Conservation (phyloP, 2,797 vertebrate genomes). For the Hipposideros larvatus region DNA sequence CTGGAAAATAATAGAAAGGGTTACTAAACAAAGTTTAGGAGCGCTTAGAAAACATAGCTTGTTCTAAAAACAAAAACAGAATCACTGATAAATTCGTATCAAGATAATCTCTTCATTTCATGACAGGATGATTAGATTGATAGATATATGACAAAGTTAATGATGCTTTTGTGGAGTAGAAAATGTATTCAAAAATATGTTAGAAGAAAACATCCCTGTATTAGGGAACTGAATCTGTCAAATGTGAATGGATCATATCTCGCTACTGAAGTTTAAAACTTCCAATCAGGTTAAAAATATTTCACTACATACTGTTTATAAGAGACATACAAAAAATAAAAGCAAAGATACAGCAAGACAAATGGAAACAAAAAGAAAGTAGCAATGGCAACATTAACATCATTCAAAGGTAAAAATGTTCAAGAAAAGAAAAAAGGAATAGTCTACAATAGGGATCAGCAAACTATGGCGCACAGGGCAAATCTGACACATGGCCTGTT, state of each 20-base stretch:
- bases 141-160: not conserved
- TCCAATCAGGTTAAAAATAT: not conserved
- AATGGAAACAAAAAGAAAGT: not conserved
- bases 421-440: not conserved
- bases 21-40: not conserved
- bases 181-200: not conserved
- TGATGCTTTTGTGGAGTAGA: not conserved
- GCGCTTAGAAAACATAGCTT: not conserved
- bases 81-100: not conserved
- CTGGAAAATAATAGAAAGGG: not conserved
- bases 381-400: not conserved
- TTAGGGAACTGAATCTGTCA: not conserved
- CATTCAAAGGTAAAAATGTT: not conserved
- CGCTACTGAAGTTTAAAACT: not conserved
- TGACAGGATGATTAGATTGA: not conserved
- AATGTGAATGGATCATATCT: slow-evolving; percentile 3
- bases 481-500: not conserved
- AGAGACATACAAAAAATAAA: not conserved
- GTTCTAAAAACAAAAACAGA: not conserved
- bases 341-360: not conserved
- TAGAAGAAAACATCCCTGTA: not conserved
- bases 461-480: not conserved
- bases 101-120: not conserved
- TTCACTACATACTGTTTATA: not conserved
- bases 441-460: not conserved